Evolutionary conservation across 2,888 invertebrate genomes (phyloP), one percentile per base, ranked within the genome.

Genomic region (Drosophila histrio): DNA sequence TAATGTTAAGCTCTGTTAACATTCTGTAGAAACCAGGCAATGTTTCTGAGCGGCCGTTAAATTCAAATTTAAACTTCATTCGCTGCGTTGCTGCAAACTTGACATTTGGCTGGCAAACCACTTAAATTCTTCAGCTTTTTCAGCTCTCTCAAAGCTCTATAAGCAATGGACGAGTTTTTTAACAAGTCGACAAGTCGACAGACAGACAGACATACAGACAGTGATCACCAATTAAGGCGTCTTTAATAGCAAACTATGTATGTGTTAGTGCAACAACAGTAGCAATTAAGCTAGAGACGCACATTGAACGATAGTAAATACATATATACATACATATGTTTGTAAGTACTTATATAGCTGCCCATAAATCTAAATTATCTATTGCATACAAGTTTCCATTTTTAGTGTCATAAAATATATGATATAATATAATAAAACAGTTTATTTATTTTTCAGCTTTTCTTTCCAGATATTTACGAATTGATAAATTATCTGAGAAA

Each of bases 151-250:
- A 11, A 24, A 13, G 24, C 13, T 15, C 15, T 11, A 17, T 17
- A 9, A 38, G 38, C 38, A 11, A 19, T 19, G 13, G 15, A 43
- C 43, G 1, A 34, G 47, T 47, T 32, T 34, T 47, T 34, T 30
- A 47, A 5, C n/a, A 9, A 13, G 47, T 5, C 47, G 26, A 19
- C 36, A 36, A 19, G 26, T 26, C n/a, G 9, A 24, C 26, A 9
- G n/a, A n/a, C n/a, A n/a, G n/a, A n/a, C 46, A 46, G 28, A 19
- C 36, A 17, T 26, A 9, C 17, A 28, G 28, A 36, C 36, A 50
- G 50, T 38, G 41, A 53, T 53, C 53, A 32, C 43, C 53, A 54
- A 54, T 54, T 54, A 54, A 54, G 53, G 53, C 41, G 52, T 26
- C 38, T 39, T 19, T n/a, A 30, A 24, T 24, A 52, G 6, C n/a